These are phyloP conservation scores for Garrulus glandarius DNA, from an alignment of 2,797 vertebrate species.

Conservation along the genomic window DNA sequence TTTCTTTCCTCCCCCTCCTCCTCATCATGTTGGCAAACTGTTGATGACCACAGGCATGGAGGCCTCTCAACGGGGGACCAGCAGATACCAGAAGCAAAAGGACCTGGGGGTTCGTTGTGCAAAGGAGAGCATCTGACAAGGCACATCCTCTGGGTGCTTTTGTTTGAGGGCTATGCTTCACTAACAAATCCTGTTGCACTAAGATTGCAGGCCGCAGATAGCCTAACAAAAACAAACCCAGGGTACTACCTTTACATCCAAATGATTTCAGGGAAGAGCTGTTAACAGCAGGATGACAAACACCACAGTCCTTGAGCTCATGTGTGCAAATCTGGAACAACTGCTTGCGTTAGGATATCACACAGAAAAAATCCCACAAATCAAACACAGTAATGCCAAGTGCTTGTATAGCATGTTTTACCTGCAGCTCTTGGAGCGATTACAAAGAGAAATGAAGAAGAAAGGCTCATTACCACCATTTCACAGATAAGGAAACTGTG, in stretches of 20 bases:
- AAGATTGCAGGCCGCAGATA: slow-evolving; percentile 67
- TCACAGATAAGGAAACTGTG: slow-evolving; percentile 58
- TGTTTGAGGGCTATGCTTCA: slow-evolving; percentile 61
- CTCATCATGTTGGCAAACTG: slow-evolving; percentile 39
- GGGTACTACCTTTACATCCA: slow-evolving; percentile 17
- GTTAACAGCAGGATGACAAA: slow-evolving; percentile 49
- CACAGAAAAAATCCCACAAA: slow-evolving; percentile 40
- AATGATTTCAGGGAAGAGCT: slow-evolving; percentile 43
- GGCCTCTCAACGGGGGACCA: slow-evolving; percentile 59
- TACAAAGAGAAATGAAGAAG: slow-evolving; percentile 60
- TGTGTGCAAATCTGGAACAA: slow-evolving; percentile 20
- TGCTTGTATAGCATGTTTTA: slow-evolving; percentile 40
- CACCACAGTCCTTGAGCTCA: slow-evolving; percentile 1
- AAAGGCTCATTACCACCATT: slow-evolving; percentile 61
- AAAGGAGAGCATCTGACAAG: slow-evolving; percentile 33
- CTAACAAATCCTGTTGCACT: slow-evolving; percentile 70
- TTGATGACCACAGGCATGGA: slow-evolving; percentile 60
- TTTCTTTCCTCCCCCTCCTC: background rate
- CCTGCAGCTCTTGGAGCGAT: slow-evolving; percentile 52
- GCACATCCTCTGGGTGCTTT: slow-evolving; percentile 52
- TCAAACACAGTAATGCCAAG: slow-evolving; percentile 50
- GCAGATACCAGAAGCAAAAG: slow-evolving; percentile 46
- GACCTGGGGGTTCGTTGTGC: background rate
- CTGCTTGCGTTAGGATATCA: background rate
- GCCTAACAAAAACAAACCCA: slow-evolving; percentile 33